These are phyloP conservation scores for Leptoteleia sp. DNA, from an alignment of 1,140 invertebrate genomes.

Conservation along the genomic window DNA sequence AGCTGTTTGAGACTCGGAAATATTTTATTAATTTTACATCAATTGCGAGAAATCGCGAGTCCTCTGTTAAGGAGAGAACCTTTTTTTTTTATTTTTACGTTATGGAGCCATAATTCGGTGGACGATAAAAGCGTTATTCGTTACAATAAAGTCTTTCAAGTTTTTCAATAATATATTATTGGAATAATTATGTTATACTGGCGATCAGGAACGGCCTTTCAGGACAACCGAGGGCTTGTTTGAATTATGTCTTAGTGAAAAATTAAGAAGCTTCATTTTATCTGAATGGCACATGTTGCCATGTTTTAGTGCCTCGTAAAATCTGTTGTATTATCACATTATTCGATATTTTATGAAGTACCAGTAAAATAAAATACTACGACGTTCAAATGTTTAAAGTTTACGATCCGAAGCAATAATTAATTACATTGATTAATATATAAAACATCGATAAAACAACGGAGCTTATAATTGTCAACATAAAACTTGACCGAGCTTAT, in stretches of 20 bases:
- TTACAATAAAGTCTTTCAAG: too few relatives aligned
- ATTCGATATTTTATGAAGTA: slow-evolving; percentile 56
- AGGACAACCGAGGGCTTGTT: slow-evolving; percentile 12
- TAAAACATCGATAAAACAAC: slow-evolving; percentile 1
- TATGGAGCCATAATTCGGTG: too few relatives aligned
- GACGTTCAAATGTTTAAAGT: slow-evolving; percentile 18
- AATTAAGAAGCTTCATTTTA: slow-evolving; percentile 51
- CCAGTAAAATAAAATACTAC: slow-evolving; percentile 34
- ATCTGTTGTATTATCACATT: slow-evolving; percentile 43
- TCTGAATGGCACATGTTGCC: slow-evolving; percentile 37
- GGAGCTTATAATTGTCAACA: slow-evolving; percentile 6
- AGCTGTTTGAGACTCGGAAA: too few relatives aligned
- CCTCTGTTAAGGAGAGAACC: too few relatives aligned
- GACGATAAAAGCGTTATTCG: too few relatives aligned
- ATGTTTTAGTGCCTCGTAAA: slow-evolving; percentile 41
- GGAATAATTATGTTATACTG: neutral
- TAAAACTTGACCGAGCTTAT: slow-evolving; percentile 1
- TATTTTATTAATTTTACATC: too few relatives aligned
- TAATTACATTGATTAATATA: slow-evolving; percentile 26
- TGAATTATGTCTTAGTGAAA: slow-evolving; percentile 28
- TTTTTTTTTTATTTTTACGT: too few relatives aligned
- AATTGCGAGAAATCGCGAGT: too few relatives aligned
- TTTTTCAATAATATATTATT: neutral
- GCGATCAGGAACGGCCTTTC: neutral
- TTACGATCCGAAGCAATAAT: slow-evolving; percentile 17